Conservation (phyloP, 2,113 vertebrate species). For the Chloropsis hardwickii region DNA sequence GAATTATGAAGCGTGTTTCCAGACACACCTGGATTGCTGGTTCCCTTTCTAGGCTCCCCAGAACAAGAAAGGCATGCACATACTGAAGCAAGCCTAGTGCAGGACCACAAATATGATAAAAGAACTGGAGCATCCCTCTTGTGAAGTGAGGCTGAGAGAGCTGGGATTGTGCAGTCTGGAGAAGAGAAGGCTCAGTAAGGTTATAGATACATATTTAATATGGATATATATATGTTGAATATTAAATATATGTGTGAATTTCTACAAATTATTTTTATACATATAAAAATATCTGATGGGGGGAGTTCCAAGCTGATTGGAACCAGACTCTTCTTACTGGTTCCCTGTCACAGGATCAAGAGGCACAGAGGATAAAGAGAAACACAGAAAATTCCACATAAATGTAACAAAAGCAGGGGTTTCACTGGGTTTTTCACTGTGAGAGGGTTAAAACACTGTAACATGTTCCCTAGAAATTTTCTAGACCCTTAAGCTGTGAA, state of each 20-base stretch:
- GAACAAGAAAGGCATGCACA: rapidly evolving
- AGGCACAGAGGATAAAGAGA: neutral
- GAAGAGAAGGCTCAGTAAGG: neutral
- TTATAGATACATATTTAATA: neutral
- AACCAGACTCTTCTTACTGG: neutral
- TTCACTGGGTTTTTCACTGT: rapidly evolving
- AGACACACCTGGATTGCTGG: neutral
- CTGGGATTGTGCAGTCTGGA: neutral
- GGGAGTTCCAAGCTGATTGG: neutral
- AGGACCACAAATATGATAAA: neutral
- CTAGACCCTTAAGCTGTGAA: neutral
- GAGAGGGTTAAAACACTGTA: neutral
- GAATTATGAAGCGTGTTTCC: neutral
- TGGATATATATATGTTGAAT: neutral
- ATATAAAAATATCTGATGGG: neutral
- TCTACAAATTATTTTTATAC: neutral
- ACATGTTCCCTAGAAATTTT: neutral
- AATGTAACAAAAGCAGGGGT: neutral
- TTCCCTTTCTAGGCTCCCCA: neutral
- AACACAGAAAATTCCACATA: neutral
- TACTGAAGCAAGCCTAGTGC: neutral
- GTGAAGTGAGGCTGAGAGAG: neutral
- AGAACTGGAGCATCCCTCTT: neutral
- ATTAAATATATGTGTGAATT: neutral
- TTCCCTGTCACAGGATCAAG: neutral